A percentile compares a stretch with the other conserved stretches of the same genome.
Evolutionary conservation across 2,113 vertebrate genomes (phyloP).

Genomic region (Toxotes chatareus): DNA sequence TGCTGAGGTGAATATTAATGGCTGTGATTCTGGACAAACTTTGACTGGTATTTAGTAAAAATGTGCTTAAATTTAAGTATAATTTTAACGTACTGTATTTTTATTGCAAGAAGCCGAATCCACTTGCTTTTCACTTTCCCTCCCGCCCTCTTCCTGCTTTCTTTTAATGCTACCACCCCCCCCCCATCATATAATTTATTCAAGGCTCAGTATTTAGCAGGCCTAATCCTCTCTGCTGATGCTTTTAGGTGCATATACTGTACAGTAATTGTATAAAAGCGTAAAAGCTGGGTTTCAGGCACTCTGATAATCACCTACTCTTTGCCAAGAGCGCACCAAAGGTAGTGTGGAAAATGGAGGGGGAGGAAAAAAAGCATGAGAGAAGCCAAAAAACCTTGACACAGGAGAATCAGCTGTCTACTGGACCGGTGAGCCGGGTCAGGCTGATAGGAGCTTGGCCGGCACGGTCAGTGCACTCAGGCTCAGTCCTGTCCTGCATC

Average conservation of each 20-base stretch:
- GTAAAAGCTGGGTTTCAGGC: conserved; percentile 74
- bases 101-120: conserved; percentile 43
- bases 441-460: conserved; percentile 80
- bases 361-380: conserved; percentile 13
- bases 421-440: conserved; percentile 82
- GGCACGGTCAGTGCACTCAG: conserved; percentile 75
- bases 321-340: conserved; percentile 66
- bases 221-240: conserved; percentile 74
- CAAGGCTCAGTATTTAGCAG: conserved; percentile 75
- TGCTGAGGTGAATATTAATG: conserved; percentile 1
- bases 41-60: not conserved
- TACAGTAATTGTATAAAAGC: conserved; percentile 77
- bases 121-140: conserved; percentile 10
- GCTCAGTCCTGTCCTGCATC: conserved; percentile 82
- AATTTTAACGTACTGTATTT: conserved; percentile 19
- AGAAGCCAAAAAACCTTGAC: conserved; percentile 73
- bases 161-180: conserved; percentile 18
- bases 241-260: conserved; percentile 71
- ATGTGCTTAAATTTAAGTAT: not conserved
- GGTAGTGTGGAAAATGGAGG: conserved; percentile 43
- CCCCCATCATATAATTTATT: conserved; percentile 73
- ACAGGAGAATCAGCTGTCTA: conserved; percentile 79
- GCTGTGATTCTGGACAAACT: not conserved
- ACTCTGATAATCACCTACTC: conserved; percentile 79
- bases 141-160: not conserved